Percentiles rank a stretch among this genome's conserved stretches.
These are phyloP conservation scores for Cottus gobio DNA, from an alignment of 2,113 vertebrate genomes.

Conservation along the genomic window DNA sequence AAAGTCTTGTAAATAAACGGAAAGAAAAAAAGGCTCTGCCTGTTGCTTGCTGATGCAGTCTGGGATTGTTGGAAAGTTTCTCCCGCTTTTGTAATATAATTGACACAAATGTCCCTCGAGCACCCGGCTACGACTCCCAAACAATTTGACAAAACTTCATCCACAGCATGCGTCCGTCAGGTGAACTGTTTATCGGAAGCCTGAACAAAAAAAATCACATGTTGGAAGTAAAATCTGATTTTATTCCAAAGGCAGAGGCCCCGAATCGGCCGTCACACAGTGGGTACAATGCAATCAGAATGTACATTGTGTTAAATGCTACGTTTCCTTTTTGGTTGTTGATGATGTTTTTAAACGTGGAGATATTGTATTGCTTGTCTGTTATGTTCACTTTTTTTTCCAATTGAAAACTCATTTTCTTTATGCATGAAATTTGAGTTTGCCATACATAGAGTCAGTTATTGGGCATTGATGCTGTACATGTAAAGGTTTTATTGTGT, in stretches of 20 bases:
- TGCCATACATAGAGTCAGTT: constrained; percentile 89
- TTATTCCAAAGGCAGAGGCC: constrained; percentile 41
- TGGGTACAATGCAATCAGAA: constrained; percentile 84
- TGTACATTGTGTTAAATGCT: constrained; percentile 86
- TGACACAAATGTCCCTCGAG: neutral
- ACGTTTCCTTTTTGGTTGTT: constrained; percentile 78
- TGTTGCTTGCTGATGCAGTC: constrained; percentile 67
- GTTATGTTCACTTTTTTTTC: constrained; percentile 83
- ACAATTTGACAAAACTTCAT: neutral
- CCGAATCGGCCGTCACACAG: constrained; percentile 58
- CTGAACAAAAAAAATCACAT: constrained; percentile 28
- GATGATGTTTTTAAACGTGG: constrained; percentile 77
- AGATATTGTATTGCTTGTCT: constrained; percentile 85
- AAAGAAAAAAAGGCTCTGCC: constrained; percentile 65
- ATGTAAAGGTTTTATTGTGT: constrained; percentile 87
- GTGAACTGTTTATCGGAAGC: neutral
- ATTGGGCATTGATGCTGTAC: constrained; percentile 94
- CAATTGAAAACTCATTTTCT: constrained; percentile 83
- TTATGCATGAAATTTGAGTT: constrained; percentile 93
- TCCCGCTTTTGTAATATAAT: constrained; percentile 27
- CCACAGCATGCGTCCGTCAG: neutral
- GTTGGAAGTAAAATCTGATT: constrained; percentile 20
- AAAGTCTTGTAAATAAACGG: constrained; percentile 83
- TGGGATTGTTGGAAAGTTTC: constrained; percentile 35
- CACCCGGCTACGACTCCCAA: neutral